Evolutionary conservation across 2,113 vertebrate genomes (phyloP).

Genomic region (Pomatorhinus ruficollis): DNA sequence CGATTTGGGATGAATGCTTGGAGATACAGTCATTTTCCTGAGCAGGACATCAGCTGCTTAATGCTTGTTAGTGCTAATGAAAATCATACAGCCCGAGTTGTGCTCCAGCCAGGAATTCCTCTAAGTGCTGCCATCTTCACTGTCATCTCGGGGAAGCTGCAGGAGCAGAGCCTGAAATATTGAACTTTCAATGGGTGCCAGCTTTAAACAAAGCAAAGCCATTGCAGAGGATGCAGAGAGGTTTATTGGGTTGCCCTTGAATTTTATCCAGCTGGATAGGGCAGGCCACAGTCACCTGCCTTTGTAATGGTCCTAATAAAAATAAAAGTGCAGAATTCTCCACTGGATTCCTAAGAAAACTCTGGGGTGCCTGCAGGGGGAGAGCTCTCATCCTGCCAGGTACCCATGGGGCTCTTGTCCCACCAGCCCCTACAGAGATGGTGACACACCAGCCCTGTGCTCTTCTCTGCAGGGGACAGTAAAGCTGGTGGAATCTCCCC

Average conservation of each 20-base stretch:
- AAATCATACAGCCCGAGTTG: neutral
- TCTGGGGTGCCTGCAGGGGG: neutral
- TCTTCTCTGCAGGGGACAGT: neutral
- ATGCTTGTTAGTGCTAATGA: constrained; percentile 7
- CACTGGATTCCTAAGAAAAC: neutral
- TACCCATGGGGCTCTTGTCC: neutral
- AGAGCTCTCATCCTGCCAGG: fast-evolving
- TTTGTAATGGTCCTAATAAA: neutral
- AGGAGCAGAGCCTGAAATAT: neutral
- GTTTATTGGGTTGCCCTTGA: neutral
- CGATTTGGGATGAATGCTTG: neutral
- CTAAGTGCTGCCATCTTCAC: neutral
- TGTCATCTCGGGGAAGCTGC: neutral
- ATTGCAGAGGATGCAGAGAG: neutral
- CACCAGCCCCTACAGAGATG: neutral
- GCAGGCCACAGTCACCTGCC: neutral
- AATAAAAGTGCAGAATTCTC: neutral
- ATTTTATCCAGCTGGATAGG: neutral
- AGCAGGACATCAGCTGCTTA: neutral
- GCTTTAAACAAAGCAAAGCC: neutral
- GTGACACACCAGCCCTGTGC: neutral
- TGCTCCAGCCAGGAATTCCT: constrained; percentile 11
- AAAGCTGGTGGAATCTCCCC: neutral
- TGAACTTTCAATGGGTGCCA: neutral
- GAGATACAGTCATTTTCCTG: constrained; percentile 12